Percentiles rank a stretch among this genome's conserved stretches.
phyloP scores from a whole-genome alignment of 64 coral and sea anemone species.

The Hydrozoanthus tunicans region DNA sequence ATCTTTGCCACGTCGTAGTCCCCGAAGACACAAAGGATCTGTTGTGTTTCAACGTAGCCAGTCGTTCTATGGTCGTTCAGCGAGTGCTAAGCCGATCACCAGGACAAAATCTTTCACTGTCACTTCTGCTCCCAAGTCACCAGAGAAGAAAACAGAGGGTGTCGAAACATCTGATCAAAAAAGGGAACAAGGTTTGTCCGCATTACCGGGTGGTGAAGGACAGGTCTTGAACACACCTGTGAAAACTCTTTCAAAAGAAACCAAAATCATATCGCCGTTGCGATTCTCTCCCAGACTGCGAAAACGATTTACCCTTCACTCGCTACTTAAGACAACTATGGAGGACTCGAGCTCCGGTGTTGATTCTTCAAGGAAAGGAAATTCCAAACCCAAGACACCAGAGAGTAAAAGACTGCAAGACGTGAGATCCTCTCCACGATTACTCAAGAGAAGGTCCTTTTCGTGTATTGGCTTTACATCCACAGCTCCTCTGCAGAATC shows the following conservation, averaged over 20 bases:
- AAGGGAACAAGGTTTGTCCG: neutral
- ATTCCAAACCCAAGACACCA: constrained; percentile 13
- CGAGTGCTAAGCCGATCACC: constrained; percentile 60
- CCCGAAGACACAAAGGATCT: constrained; percentile 46
- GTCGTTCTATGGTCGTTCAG: constrained; percentile 81
- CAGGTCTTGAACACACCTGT: constrained; percentile 14
- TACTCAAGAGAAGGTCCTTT: constrained; percentile 78
- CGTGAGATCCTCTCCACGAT: constrained; percentile 74
- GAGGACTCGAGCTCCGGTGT: neutral
- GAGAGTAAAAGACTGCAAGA: neutral
- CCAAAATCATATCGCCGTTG: constrained; percentile 66
- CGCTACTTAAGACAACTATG: constrained; percentile 60
- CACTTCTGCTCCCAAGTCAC: neutral
- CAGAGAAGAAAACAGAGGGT: constrained; percentile 29
- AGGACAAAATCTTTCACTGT: constrained; percentile 67
- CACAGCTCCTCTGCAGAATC: neutral
- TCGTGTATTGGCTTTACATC: constrained; percentile 84
- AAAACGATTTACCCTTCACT: constrained; percentile 74
- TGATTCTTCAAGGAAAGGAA: neutral
- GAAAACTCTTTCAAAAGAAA: neutral
- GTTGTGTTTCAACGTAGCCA: constrained; percentile 74
- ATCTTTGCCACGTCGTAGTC: constrained; percentile 57
- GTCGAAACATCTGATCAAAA: constrained; percentile 1
- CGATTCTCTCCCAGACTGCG: constrained; percentile 72
- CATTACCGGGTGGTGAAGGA: neutral